A percentile compares a stretch with the other conserved stretches of the same genome.
Evolutionary conservation across 2,888 invertebrate genomes (phyloP).

Genomic region (Siphlonurus alternatus): DNA sequence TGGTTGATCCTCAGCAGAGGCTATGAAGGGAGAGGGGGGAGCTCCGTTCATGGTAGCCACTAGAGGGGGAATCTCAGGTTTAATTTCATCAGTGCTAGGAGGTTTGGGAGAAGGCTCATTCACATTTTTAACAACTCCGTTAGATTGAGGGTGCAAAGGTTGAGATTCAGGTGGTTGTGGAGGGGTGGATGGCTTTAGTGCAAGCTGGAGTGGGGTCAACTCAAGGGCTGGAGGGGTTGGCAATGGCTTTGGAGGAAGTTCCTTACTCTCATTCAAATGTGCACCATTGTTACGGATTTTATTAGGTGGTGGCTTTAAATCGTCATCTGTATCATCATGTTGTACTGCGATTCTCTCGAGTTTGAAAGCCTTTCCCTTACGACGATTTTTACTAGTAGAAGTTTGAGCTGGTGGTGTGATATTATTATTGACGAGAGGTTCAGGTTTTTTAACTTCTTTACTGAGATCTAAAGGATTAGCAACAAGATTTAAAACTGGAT

Average conservation of each 20-base stretch:
- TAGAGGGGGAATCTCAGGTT: no score
- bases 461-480: conserved; percentile 16
- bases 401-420: conserved; percentile 26
- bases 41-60: no score
- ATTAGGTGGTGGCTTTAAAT: neutral
- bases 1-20: conserved; percentile 17
- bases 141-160: no score
- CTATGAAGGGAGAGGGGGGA: no score
- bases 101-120: no score
- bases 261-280: conserved; percentile 13
- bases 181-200: no score
- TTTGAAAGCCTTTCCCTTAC: conserved; percentile 76
- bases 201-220: neutral
- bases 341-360: conserved; percentile 43
- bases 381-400: conserved; percentile 36
- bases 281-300: conserved; percentile 7
- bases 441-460: conserved; percentile 14
- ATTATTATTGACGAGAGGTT: conserved; percentile 22
- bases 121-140: no score
- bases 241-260: neutral
- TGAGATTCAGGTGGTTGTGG: neutral
- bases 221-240: neutral
- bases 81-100: no score
- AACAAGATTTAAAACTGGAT: neutral
- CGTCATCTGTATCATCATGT: conserved; percentile 14